Percentiles rank a stretch among this genome's conserved stretches.
phyloP scores from a whole-genome alignment of 2,797 vertebrate genomes.

The Eulemur rubriventer region DNA sequence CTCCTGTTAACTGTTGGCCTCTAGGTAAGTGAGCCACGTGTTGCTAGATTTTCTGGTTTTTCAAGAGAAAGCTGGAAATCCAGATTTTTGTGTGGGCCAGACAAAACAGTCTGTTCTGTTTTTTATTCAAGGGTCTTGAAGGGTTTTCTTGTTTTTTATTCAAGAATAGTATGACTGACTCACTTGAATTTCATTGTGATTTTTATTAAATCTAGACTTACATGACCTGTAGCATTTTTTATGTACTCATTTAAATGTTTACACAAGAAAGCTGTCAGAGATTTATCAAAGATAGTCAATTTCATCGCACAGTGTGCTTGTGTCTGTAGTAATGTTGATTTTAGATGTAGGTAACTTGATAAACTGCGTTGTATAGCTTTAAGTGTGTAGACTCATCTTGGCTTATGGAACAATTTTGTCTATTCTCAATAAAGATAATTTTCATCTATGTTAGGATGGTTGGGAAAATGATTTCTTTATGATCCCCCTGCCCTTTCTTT shows the following conservation, averaged over 20 bases:
- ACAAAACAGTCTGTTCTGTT: not conserved
- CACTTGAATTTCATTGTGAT: conserved; percentile 44
- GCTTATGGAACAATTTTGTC: not conserved
- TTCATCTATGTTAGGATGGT: conserved; percentile 12
- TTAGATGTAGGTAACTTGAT: conserved; percentile 21
- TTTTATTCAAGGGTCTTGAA: not conserved
- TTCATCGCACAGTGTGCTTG: not conserved
- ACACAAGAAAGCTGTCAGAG: not conserved
- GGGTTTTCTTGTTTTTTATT: not conserved
- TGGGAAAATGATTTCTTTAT: conserved; percentile 15
- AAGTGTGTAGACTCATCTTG: not conserved
- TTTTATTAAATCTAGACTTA: conserved; percentile 60
- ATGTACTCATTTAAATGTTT: conserved; percentile 27
- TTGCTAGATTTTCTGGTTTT: not conserved
- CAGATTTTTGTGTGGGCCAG: not conserved
- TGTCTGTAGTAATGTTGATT: not conserved
- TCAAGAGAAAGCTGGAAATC: conserved; percentile 39
- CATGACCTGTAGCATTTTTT: conserved; percentile 21
- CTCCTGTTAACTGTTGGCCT: not conserved
- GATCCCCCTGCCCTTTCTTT: not conserved
- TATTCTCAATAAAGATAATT: conserved; percentile 17
- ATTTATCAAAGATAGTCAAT: not conserved
- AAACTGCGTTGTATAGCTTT: not conserved
- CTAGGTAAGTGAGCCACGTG: not conserved
- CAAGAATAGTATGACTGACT: conserved; percentile 7